A percentile compares a stretch with the other conserved stretches of the same genome.
Evolutionary conservation across 2,113 vertebrate genomes (phyloP).

Genomic region (Mellivora capensis): DNA sequence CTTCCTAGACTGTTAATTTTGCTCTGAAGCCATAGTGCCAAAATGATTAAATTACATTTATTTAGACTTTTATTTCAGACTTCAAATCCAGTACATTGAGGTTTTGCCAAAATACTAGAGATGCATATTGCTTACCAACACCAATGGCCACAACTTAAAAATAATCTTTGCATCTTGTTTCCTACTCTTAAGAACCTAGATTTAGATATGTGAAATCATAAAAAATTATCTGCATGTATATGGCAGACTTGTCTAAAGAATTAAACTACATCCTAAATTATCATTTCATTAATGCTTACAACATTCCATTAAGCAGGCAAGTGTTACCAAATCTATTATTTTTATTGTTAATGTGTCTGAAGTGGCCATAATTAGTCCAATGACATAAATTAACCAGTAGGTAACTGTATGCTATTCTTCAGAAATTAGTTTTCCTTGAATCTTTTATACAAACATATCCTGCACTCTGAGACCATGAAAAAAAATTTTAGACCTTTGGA

Average conservation of each 20-base stretch:
- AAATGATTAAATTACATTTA: constrained; percentile 40
- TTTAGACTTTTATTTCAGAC: constrained; percentile 29
- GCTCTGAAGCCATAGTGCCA: constrained; percentile 10
- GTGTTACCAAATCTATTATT: not conserved
- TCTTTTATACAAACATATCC: not conserved
- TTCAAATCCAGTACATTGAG: not conserved
- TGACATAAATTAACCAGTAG: not conserved
- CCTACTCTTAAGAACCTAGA: not conserved
- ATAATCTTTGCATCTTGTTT: constrained; percentile 6
- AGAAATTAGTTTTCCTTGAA: constrained; percentile 24
- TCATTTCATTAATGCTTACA: not conserved
- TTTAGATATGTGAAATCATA: constrained; percentile 38
- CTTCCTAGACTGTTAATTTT: not conserved
- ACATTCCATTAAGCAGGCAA: not conserved
- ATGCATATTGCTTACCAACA: not conserved
- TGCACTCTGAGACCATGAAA: not conserved
- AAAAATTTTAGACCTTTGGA: constrained; percentile 25
- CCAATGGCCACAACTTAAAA: constrained; percentile 4
- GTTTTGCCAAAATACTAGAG: not conserved
- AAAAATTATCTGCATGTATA: constrained; percentile 39
- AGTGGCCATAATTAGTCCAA: constrained; percentile 5
- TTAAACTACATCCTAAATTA: constrained; percentile 27
- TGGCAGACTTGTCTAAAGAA: not conserved
- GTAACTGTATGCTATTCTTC: not conserved
- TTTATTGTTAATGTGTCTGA: not conserved